phyloP scores from a whole-genome alignment of 23 tunicate genomes.

The Oikopleura dioica region DNA sequence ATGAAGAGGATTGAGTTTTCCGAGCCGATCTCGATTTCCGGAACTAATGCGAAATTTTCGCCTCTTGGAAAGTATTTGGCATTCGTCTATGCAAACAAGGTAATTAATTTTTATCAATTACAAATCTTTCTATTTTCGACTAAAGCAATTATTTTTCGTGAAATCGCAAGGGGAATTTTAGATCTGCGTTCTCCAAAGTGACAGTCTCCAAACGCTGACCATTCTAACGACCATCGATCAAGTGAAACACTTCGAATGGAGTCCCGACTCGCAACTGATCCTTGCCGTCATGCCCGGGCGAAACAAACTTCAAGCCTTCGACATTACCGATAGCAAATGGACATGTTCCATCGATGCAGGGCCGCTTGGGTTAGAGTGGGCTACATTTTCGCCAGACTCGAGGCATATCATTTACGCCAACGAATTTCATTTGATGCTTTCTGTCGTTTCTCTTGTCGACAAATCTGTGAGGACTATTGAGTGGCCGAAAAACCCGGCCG shows the following conservation, averaged over 20 bases:
- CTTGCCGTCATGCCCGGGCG: not conserved
- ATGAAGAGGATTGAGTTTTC: constrained; percentile 11
- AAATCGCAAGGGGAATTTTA: not conserved
- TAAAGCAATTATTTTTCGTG: not conserved
- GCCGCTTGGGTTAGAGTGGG: not conserved
- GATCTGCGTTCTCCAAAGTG: not conserved
- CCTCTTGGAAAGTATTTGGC: not conserved
- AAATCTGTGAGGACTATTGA: not conserved
- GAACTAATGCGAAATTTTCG: not conserved
- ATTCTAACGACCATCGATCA: not conserved
- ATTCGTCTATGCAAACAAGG: constrained; percentile 3
- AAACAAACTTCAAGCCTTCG: constrained; percentile 1
- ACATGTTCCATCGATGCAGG: not conserved
- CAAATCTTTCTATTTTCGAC: not conserved
- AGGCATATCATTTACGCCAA: not conserved
- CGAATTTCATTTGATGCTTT: not conserved
- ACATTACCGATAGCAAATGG: not conserved
- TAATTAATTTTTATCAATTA: not conserved
- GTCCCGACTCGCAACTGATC: not conserved
- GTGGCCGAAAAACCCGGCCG: not conserved
- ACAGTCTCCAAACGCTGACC: not conserved
- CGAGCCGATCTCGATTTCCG: not conserved
- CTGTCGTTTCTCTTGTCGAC: not conserved
- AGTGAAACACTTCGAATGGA: constrained; percentile 1
- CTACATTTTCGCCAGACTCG: not conserved